Conservation (phyloP, 2,113 vertebrate genomes). For the Piliocolobus tephrosceles region DNA sequence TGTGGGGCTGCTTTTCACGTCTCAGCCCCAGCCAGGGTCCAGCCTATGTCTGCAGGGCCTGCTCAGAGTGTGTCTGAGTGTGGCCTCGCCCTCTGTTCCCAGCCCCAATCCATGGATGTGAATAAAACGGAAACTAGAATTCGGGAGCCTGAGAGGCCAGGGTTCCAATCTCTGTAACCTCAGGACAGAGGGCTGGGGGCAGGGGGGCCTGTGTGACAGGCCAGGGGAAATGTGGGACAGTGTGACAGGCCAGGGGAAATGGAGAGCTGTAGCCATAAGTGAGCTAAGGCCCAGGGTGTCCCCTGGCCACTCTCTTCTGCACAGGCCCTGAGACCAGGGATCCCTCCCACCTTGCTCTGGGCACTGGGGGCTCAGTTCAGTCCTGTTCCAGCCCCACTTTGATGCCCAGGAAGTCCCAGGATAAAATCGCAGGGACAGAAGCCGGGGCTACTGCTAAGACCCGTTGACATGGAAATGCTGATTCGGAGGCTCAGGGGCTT, state of each 20-base stretch:
- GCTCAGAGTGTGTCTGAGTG: background rate
- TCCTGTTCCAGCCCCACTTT: background rate
- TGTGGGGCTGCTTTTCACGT: background rate
- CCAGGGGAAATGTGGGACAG: background rate
- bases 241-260: background rate
- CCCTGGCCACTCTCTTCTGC: background rate
- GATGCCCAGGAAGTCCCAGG: constrained; percentile 35
- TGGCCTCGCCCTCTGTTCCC: too few relatives aligned
- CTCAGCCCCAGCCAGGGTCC: rapidly evolving
- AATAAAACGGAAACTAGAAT: background rate
- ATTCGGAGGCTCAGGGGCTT: constrained; percentile 30
- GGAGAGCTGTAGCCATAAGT: background rate
- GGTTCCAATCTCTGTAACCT: background rate
- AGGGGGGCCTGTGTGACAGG: background rate
- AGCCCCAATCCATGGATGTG: rapidly evolving
- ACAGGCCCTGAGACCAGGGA: background rate
- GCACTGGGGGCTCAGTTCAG: background rate
- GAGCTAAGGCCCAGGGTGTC: background rate
- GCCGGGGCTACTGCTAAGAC: background rate
- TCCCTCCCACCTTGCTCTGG: background rate
- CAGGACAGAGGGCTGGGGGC: background rate
- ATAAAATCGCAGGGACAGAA: background rate
- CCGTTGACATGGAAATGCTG: constrained; percentile 36
- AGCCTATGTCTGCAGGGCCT: background rate
- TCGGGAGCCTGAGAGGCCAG: too few relatives aligned